Conservation (phyloP, 2,888 invertebrate genomes). For the Drosophila cracens region DNA sequence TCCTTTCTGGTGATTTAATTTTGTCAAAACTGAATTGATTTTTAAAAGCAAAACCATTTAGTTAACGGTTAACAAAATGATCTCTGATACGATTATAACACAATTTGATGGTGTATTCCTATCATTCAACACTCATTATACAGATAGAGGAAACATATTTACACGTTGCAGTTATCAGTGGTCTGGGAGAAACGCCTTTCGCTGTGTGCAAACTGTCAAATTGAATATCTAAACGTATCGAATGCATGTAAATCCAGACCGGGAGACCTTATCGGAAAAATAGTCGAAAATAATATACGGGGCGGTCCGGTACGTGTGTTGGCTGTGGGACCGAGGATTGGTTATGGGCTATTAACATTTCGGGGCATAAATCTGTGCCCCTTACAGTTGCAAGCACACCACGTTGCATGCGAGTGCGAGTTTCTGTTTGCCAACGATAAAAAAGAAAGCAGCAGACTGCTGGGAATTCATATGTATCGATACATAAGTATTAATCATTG, state of each 20-base stretch:
- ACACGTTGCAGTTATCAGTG: constrained; percentile 32
- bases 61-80: neutral
- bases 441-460: constrained; percentile 17
- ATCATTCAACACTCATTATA: neutral
- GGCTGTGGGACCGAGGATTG: constrained; percentile 64
- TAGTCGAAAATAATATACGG: neutral
- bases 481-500: too few relatives aligned
- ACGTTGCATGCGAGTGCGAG: neutral
- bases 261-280: constrained; percentile 36
- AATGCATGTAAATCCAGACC: constrained; percentile 37
- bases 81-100: neutral
- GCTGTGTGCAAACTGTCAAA: constrained; percentile 44
- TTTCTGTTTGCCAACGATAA: constrained; percentile 36
- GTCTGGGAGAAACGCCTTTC: constrained; percentile 51
- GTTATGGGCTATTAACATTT: constrained; percentile 77
- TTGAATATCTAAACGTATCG: constrained; percentile 18
- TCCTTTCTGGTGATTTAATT: neutral
- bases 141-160: neutral
- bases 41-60: neutral
- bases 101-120: neutral
- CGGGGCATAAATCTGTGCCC: constrained; percentile 70
- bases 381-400: constrained; percentile 41
- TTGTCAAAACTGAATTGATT: neutral
- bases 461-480: constrained; percentile 25
- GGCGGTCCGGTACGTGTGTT: constrained; percentile 42